phyloP scores from a whole-genome alignment of 2,797 vertebrate species.

The Aselliscus stoliczkanus region DNA sequence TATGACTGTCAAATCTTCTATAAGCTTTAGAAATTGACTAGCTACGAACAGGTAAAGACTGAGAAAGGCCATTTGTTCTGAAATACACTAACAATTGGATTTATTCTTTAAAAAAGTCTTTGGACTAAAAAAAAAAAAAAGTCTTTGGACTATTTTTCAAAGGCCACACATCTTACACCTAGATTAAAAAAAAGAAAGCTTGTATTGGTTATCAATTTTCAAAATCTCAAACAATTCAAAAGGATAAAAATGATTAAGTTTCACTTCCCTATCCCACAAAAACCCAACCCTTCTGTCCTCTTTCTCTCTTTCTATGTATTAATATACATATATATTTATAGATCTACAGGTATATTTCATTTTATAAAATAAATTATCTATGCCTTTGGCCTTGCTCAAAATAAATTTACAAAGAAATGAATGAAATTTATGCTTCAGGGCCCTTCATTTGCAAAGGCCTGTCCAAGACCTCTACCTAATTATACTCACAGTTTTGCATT shows the following conservation, averaged over 20 bases:
- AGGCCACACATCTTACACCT: background rate
- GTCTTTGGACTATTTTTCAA: background rate
- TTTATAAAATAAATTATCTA: background rate
- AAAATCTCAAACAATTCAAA: conserved; percentile 33
- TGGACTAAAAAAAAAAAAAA: background rate
- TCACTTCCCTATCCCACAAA: background rate
- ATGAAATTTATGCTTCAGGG: background rate
- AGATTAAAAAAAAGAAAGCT: background rate
- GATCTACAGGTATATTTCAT: background rate
- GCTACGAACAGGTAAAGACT: background rate
- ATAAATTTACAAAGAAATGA: background rate
- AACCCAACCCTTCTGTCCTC: background rate
- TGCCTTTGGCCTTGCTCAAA: background rate
- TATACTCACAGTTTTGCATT: background rate
- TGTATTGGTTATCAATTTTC: background rate
- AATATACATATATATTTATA: background rate
- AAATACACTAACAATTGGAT: background rate
- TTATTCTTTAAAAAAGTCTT: background rate
- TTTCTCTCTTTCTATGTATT: background rate
- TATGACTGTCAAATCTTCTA: background rate
- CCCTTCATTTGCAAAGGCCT: background rate
- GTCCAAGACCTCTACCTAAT: background rate
- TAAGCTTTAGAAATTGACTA: background rate
- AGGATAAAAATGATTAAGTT: background rate
- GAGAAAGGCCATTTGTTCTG: background rate